Percentiles rank a stretch among this genome's conserved stretches.
Conservation (phyloP, 2,113 vertebrate species). For the Phrynocephalus versicolor region DNA sequence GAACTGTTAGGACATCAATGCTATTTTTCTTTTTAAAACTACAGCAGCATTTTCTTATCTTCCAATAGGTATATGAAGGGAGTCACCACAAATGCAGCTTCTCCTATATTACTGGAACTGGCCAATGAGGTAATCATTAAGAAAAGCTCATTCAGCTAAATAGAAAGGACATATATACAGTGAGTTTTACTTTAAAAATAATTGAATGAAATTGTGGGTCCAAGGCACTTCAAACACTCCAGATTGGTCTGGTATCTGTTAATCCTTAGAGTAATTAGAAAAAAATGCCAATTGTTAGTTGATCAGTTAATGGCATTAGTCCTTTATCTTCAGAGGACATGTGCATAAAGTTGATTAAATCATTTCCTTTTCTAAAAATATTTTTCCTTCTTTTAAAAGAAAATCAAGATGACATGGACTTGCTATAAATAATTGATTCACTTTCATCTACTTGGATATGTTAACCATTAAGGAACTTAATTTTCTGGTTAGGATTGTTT, state of each 20-base stretch:
- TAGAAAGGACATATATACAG: constrained; percentile 68
- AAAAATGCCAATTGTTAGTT: constrained; percentile 87
- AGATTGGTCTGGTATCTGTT: constrained; percentile 83
- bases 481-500: background rate
- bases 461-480: constrained; percentile 33
- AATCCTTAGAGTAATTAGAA: constrained; percentile 91
- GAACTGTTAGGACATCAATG: constrained; percentile 78
- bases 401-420: constrained; percentile 36
- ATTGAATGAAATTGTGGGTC: constrained; percentile 73
- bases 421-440: constrained; percentile 38
- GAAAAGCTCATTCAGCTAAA: constrained; percentile 65
- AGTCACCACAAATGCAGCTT: constrained; percentile 81
- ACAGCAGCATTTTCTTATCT: constrained; percentile 75
- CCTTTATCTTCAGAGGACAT: constrained; percentile 76
- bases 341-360: constrained; percentile 78
- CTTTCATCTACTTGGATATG: constrained; percentile 54
- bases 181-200: constrained; percentile 72
- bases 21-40: constrained; percentile 75
- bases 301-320: constrained; percentile 90
- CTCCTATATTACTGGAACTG: constrained; percentile 89
- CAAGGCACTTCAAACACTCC: constrained; percentile 74
- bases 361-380: constrained; percentile 63
- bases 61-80: constrained; percentile 88
- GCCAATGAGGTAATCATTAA: constrained; percentile 93
- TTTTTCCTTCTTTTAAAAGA: constrained; percentile 33